These are phyloP conservation scores for Physella acuta DNA, from an alignment of 1,140 invertebrate species.

Conservation along the genomic window DNA sequence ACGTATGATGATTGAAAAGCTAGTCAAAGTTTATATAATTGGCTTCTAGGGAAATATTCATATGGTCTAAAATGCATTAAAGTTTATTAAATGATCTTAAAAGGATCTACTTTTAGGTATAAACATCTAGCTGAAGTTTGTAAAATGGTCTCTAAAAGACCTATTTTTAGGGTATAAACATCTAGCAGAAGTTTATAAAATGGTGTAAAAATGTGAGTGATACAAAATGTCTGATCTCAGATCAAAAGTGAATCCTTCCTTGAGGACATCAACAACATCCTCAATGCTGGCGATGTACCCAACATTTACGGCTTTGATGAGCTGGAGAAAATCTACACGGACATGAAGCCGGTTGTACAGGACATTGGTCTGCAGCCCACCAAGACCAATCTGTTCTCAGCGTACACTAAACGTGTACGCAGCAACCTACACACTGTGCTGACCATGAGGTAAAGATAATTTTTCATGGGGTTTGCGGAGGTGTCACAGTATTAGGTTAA, in stretches of 20 bases:
- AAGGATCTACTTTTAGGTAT: too few species aligned
- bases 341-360: slow-evolving; percentile 60
- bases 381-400: slow-evolving; percentile 79
- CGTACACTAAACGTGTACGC: slow-evolving; percentile 78
- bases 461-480: not conserved
- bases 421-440: slow-evolving; percentile 81
- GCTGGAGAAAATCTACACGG: slow-evolving; percentile 60
- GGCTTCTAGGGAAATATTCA: too few species aligned
- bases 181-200: too few species aligned
- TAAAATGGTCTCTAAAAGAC: too few species aligned
- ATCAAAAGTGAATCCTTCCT: slow-evolving; percentile 61
- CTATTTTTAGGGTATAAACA: too few species aligned
- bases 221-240: slow-evolving; percentile 29
- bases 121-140: too few species aligned
- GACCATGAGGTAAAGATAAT: slow-evolving; percentile 75
- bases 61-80: too few species aligned
- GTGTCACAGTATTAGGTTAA: not conserved
- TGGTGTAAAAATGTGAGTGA: too few species aligned
- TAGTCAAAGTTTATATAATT: too few species aligned
- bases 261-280: slow-evolving; percentile 62
- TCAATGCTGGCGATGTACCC: slow-evolving; percentile 79
- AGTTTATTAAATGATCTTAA: too few species aligned
- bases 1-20: too few species aligned
- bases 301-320: slow-evolving; percentile 61
- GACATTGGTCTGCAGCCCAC: slow-evolving; percentile 68